phyloP scores from a whole-genome alignment of 2,797 vertebrate genomes.

The Cuculus canorus region DNA sequence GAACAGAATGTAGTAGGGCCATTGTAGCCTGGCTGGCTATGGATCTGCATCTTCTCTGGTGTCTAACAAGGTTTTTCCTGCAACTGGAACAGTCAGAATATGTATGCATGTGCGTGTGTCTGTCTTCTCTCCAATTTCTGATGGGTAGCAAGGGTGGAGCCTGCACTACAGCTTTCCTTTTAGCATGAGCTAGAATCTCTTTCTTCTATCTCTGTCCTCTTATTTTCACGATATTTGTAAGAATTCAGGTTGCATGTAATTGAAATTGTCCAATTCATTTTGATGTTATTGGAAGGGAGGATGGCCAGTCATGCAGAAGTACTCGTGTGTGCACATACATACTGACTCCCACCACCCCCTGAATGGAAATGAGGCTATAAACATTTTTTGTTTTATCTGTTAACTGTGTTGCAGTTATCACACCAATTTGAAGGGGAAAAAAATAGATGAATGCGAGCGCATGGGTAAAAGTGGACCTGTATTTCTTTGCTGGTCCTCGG shows the following conservation, averaged over 20 bases:
- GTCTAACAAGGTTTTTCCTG: neutral
- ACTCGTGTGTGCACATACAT: neutral
- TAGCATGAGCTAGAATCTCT: neutral
- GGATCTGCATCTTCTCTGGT: neutral
- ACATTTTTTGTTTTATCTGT: neutral
- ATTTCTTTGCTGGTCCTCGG: neutral
- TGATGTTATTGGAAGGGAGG: neutral
- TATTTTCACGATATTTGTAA: neutral
- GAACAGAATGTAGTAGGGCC: neutral
- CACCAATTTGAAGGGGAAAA: neutral
- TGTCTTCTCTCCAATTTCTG: neutral
- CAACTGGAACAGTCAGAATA: neutral
- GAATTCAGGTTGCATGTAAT: neutral
- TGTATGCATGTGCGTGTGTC: too few relatives aligned
- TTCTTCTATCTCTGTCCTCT: neutral
- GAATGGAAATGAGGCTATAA: neutral
- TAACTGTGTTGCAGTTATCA: neutral
- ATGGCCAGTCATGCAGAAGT: neutral
- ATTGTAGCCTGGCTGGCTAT: neutral
- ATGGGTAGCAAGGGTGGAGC: neutral
- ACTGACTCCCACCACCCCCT: neutral
- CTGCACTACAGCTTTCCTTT: neutral
- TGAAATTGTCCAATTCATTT: neutral
- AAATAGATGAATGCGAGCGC: neutral
- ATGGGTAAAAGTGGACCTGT: neutral